These are phyloP conservation scores for Mastomys coucha DNA, from an alignment of 2,113 vertebrate species.

Conservation along the genomic window DNA sequence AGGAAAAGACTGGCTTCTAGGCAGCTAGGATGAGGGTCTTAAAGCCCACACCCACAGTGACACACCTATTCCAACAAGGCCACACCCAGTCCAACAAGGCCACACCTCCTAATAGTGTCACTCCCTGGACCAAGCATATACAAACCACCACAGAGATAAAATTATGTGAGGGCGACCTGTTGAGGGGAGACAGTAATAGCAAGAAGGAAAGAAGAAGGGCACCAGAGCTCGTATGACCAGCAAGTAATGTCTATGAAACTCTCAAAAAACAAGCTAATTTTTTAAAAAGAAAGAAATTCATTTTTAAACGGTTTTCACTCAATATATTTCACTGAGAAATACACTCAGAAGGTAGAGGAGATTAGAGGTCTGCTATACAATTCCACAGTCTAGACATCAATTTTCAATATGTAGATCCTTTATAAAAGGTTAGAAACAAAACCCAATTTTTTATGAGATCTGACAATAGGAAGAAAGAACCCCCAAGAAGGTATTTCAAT, in stretches of 20 bases:
- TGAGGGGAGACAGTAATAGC: too few species aligned
- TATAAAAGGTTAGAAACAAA: background rate
- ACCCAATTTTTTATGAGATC: background rate
- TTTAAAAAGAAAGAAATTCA: background rate
- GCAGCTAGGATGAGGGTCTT: too few species aligned
- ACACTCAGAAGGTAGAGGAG: background rate
- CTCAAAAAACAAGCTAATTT: background rate
- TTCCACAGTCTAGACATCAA: background rate
- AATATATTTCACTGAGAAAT: background rate
- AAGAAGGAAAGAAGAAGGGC: background rate
- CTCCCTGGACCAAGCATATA: too few species aligned
- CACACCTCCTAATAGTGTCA: too few species aligned
- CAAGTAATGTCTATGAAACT: background rate
- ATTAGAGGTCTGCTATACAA: background rate
- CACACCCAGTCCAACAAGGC: too few species aligned
- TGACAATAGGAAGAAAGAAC: background rate
- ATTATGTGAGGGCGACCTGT: too few species aligned
- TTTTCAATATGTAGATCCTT: slow-evolving; percentile 28
- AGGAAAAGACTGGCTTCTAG: too few species aligned
- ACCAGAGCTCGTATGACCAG: background rate
- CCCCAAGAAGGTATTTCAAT: background rate
- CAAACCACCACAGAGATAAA: too few species aligned
- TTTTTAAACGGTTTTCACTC: background rate
- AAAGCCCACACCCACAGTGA: too few species aligned
- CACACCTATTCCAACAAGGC: too few species aligned